Evolutionary conservation across 2,113 vertebrate species (phyloP), one percentile per base, ranked within the genome.

Genomic region (Sceloporus tristichus): DNA sequence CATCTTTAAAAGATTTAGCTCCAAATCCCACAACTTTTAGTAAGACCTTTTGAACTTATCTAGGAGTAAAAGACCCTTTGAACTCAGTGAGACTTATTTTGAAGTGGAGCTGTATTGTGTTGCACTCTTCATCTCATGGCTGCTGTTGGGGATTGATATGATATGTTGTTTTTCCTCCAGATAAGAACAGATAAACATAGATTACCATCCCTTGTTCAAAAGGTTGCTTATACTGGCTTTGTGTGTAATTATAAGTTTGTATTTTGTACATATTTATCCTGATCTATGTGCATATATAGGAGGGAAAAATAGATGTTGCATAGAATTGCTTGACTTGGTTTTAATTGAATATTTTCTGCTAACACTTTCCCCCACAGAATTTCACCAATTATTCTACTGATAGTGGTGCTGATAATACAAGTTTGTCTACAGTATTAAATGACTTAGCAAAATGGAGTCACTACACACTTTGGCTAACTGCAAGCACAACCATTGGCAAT

Each of bases 391-490:
- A 91, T 87, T 90, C 94, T 90, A 93, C 96, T 23, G 84, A 84
- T 89, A 95, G 38, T 38, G 82, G 88, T 82, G 82, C 76, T 65
- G 25, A 92, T 85, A 96, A 79, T 84, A 59, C 70, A 79, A 92
- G 93, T 9, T 77, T 94, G 34, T 97, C 96, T 88, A 92, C 94
- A 77, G 86, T 96, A 92, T 94, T 98, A 93, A 91, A 95, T 90
- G 93, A 94, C 80, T 88, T 98, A 94, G 95, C 96, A 86, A 96
- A 97, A 94, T 98, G 96, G 93, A 97, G 95, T 89, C 92, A 94
- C 91, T 98, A 98, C 89, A 93, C 84, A 85, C 86, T 97, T 13
- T 98, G 97, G 97, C 70, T 98, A 90, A 97, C 96, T 93, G 97
- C 97, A 93, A 96, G 95, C 74, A 97, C 97, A 88, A 93, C 95